Evolutionary conservation across 1,140 invertebrate species (phyloP), one percentile per base, ranked within the genome.

Genomic region (Penaeus vannamei): DNA sequence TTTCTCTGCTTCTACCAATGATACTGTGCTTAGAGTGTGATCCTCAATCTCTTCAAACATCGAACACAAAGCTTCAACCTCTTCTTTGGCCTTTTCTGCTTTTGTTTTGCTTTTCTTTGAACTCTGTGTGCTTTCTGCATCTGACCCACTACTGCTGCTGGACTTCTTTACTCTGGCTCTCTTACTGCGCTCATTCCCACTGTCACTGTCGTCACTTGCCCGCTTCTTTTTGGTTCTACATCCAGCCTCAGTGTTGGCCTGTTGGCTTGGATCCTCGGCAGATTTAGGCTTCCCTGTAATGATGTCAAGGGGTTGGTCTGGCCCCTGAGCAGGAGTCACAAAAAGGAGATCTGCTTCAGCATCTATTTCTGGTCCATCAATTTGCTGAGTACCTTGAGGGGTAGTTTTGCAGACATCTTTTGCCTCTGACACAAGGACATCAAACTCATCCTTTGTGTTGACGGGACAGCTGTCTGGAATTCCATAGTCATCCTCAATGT

Each of bases 401-500:
- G 1, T 36, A 23, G 59, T 36, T 42, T 29, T 53, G 17, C 46
- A 17, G 53, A 17, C 66, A 23, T 84, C 87, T 26, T 85, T 89
- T 4, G 46, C 69, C 3, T 89, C 87, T 20, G 82, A 76, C 19
- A 89, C 82, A 36, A 89, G 82, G 17, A 64, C 66, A 64, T 89
- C 87, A 85, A 89, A 89, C 26, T 89, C 69, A 79, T 89, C 80
- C 60, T 84, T 46, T 22, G 87, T 89, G 36, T 20, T 85, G 26
- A 85, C 87, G 22, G 87, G 87, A 79, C 87, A 89, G 32, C 82
- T 89, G 36, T 89, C 87, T 42, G 87, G 87, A 53, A 88, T 72
- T 22, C 81, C 86, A 46, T 77, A 14, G 26, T 80, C 72, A 23
- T 84, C 64, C 1, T 89, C 72, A 8, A 79, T 76, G 60, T 88